Conservation (phyloP, 1,140 invertebrate genomes). For the Lethrus apterus region DNA sequence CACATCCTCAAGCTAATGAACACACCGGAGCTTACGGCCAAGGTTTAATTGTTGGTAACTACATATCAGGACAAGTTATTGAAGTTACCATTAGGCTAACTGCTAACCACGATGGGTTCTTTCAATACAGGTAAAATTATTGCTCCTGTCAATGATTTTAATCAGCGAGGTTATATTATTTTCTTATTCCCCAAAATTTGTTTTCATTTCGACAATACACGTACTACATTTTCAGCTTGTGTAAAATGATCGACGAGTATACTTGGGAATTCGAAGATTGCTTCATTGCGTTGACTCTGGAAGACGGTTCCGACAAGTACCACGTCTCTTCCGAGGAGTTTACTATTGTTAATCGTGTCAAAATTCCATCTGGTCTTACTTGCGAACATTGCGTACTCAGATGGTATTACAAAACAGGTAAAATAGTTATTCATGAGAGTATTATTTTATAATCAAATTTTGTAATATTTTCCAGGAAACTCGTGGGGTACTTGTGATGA, state of each 20-base stretch:
- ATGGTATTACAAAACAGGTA: conserved; percentile 26
- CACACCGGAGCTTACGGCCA: conserved; percentile 53
- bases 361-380: conserved; percentile 19
- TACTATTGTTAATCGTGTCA: conserved; percentile 1
- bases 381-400: conserved; percentile 27
- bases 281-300: neutral
- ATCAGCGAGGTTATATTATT: neutral
- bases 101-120: conserved; percentile 48
- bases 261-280: neutral
- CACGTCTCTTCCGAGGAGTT: neutral
- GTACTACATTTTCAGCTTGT: neutral
- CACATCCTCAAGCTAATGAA: conserved; percentile 53
- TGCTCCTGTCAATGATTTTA: neutral
- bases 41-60: conserved; percentile 47
- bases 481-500: conserved; percentile 49
- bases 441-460: no score
- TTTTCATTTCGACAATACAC: neutral
- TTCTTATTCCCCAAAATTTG: neutral
- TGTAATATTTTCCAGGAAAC: no score
- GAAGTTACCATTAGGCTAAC: conserved; percentile 43
- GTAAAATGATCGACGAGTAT: neutral
- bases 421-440: neutral
- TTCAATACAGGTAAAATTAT: conserved; percentile 45
- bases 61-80: conserved; percentile 36
- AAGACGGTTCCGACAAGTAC: conserved; percentile 10